phyloP scores from a whole-genome alignment of 2,113 vertebrate species.

The Taxidea taxus region DNA sequence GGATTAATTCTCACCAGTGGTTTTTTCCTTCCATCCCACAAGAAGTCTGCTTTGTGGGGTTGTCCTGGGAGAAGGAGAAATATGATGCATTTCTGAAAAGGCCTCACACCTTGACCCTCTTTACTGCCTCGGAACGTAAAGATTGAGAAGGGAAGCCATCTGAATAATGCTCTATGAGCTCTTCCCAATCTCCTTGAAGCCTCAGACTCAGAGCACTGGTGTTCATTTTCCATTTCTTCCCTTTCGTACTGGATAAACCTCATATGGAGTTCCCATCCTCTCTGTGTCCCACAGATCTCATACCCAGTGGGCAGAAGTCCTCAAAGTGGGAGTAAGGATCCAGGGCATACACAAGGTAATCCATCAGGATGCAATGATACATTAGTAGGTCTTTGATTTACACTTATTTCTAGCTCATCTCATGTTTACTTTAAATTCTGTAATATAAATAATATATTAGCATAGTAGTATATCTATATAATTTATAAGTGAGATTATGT shows the following conservation, averaged over 20 bases:
- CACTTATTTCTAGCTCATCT: not conserved
- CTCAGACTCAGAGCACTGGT: not conserved
- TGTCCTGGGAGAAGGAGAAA: not conserved
- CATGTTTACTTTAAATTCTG: not conserved
- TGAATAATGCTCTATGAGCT: not conserved
- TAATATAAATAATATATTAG: not conserved
- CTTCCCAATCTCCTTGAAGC: not conserved
- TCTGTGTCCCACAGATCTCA: not conserved
- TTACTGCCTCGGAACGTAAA: not conserved
- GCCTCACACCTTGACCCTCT: not conserved
- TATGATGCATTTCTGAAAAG: not conserved
- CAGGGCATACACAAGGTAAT: accelerated
- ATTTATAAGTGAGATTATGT: constrained; percentile 32
- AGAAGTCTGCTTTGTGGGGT: not conserved
- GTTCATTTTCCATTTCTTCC: not conserved
- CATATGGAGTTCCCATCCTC: accelerated
- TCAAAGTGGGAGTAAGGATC: not conserved
- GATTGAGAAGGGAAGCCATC: not conserved
- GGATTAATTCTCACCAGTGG: not conserved
- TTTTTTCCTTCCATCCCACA: not conserved
- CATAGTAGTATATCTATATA: not conserved
- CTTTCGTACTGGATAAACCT: not conserved
- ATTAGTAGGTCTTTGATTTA: not conserved
- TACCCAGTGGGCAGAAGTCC: not conserved
- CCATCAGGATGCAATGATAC: not conserved